Evolutionary conservation across 2,797 vertebrate species (phyloP), one percentile per base, ranked within the genome.

Genomic region (Coranthus polyacanthus): DNA sequence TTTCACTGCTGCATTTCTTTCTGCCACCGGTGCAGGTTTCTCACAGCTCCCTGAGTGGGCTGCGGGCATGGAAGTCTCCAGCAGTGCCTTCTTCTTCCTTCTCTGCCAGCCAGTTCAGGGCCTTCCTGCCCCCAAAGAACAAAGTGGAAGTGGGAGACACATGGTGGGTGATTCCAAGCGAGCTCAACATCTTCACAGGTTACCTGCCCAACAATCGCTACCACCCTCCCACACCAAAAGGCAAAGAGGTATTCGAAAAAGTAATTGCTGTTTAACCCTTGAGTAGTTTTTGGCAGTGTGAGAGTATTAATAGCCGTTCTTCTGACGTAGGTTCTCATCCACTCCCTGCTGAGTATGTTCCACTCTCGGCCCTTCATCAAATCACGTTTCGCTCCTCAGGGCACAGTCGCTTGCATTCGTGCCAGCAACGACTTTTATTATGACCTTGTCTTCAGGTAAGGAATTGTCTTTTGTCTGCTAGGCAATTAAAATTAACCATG

Each of bases 171-270:
- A 93, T 99, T 72, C 95, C 97, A 7, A 97, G 96, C 0, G 98
- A 99, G 68, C 87, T 99, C 67, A 98, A 95, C 78, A 95, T 98
- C 92, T 98, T 98, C 88, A 97, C 96, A 0, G 97, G 97, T 3
- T 99, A 98, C 64, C 90, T 99, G 76, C 94, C 98, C 71, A 99
- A 99, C 91, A 98, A 97, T 75, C 95, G 98, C 24, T 97, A 98
- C 88, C 96, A 98, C 76, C 96, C 98, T 29, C 97, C 97, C 0
- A 62, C 93, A 2, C 96, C 97, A n/a, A 96, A 93, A 60, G 97
- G 97, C 79, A 99, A 97, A 95, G 97, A 99, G 96, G 96, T 98
- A 85, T 12, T 11, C n/a, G 8, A 6, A 49, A 45, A 32, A 8
- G 12, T 18, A 36, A 0, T 7, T 5, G 0, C 20, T 0, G 20